Evolutionary conservation across 1,140 invertebrate species (phyloP).

Genomic region (Leucophenga varia): DNA sequence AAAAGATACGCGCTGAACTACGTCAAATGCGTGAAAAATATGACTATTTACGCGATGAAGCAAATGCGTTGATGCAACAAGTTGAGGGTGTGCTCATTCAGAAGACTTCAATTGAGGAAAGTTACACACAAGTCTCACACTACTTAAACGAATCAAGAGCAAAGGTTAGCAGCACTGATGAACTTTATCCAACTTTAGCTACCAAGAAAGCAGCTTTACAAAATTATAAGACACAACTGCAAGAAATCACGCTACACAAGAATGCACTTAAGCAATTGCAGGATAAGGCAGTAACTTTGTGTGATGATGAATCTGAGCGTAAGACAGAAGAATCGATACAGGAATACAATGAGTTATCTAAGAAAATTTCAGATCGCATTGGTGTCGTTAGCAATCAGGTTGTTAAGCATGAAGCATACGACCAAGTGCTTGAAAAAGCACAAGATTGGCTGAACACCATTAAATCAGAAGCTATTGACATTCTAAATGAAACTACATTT

Average conservation of each 20-base stretch:
- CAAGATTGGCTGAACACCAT: constrained; percentile 67
- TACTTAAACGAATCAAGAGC: constrained; percentile 76
- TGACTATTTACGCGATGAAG: constrained; percentile 80
- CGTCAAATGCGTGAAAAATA: constrained; percentile 78
- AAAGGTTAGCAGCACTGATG: constrained; percentile 68
- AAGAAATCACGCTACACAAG: constrained; percentile 81
- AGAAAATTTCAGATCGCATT: constrained; percentile 70
- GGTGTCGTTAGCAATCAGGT: constrained; percentile 71
- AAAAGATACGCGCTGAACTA: constrained; percentile 79
- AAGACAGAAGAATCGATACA: constrained; percentile 70
- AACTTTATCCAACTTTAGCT: constrained; percentile 72
- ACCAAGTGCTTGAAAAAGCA: constrained; percentile 72
- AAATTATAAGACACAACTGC: constrained; percentile 70
- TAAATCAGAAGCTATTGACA: constrained; percentile 73
- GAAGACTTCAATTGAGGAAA: constrained; percentile 87
- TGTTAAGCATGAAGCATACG: constrained; percentile 78
- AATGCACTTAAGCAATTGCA: constrained; percentile 76
- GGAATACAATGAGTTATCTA: constrained; percentile 68
- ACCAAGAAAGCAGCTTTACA: constrained; percentile 86
- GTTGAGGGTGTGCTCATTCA: constrained; percentile 85
- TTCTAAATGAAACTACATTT: constrained; percentile 68
- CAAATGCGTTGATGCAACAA: constrained; percentile 81
- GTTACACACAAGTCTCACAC: constrained; percentile 76
- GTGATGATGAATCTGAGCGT: constrained; percentile 73
- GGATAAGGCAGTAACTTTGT: constrained; percentile 71